Conservation (phyloP, 2,888 invertebrate genomes). For the Sclerodermus sp. region DNA sequence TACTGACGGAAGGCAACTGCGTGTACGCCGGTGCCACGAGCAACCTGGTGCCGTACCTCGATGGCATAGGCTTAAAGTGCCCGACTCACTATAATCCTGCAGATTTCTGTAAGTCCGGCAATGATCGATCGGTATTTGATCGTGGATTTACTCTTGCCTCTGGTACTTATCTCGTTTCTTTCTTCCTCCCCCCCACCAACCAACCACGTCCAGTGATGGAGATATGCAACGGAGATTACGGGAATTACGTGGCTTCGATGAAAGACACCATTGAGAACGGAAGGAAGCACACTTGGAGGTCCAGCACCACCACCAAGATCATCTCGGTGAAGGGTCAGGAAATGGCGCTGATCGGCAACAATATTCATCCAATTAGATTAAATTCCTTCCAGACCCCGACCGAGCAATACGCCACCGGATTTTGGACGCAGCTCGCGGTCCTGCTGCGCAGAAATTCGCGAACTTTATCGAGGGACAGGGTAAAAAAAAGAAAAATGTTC, state of each 20-base stretch:
- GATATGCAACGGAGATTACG: constrained; percentile 79
- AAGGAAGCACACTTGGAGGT: constrained; percentile 62
- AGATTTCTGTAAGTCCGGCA: constrained; percentile 83
- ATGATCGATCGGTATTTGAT: too few relatives aligned
- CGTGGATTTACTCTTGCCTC: too few relatives aligned
- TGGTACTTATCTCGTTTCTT: too few relatives aligned
- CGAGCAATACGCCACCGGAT: constrained; percentile 62
- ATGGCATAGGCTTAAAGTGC: constrained; percentile 72
- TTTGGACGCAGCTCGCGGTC: constrained; percentile 63
- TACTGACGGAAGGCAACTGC: constrained; percentile 77
- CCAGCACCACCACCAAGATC: constrained; percentile 1
- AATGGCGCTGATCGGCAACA: constrained; percentile 10
- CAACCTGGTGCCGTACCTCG: constrained; percentile 75
- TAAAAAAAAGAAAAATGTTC: constrained; percentile 23
- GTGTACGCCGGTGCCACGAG: constrained; percentile 79
- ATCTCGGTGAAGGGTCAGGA: background rate
- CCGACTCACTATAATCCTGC: constrained; percentile 90
- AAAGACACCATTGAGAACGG: constrained; percentile 69
- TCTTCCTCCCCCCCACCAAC: too few relatives aligned
- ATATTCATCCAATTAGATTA: constrained; percentile 21
- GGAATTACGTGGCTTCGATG: constrained; percentile 62
- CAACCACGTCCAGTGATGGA: constrained; percentile 69
- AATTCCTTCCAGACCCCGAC: constrained; percentile 20
- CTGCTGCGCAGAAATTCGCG: constrained; percentile 67
- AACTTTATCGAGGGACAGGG: constrained; percentile 70